phyloP scores from a whole-genome alignment of 1,140 invertebrate species.

The Scaptomyza hsui region DNA sequence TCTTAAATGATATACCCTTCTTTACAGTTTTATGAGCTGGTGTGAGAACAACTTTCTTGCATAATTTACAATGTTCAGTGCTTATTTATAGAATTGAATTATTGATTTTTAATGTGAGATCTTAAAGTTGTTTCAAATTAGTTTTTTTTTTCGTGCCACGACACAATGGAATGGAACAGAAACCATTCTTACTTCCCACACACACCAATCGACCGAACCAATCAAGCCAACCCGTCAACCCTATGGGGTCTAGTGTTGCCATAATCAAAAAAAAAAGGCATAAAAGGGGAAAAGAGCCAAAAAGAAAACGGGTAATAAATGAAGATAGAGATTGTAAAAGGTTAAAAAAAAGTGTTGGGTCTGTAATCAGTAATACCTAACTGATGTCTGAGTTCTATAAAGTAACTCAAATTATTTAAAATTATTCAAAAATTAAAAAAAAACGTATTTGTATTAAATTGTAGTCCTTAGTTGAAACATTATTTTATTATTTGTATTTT shows the following conservation, averaged over 20 bases:
- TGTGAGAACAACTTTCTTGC: constrained; percentile 30
- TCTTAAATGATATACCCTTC: neutral
- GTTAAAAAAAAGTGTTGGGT: too few relatives aligned
- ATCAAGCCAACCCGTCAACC: constrained; percentile 8
- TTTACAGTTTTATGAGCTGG: too few relatives aligned
- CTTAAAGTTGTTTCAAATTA: constrained; percentile 57
- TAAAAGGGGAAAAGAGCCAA: too few relatives aligned
- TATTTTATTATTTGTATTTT: too few relatives aligned
- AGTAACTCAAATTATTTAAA: too few relatives aligned
- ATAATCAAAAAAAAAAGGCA: too few relatives aligned
- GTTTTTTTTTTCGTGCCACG: constrained; percentile 26
- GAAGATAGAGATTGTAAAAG: too few relatives aligned
- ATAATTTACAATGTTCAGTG: constrained; percentile 57
- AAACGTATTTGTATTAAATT: too few relatives aligned
- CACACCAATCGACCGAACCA: constrained; percentile 7
- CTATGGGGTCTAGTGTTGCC: neutral
- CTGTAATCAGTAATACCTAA: too few relatives aligned
- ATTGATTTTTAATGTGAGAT: constrained; percentile 70
- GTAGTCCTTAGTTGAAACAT: too few relatives aligned
- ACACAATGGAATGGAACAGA: neutral
- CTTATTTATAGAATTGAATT: constrained; percentile 68
- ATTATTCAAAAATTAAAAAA: too few relatives aligned
- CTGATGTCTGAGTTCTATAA: too few relatives aligned
- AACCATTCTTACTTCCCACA: neutral
- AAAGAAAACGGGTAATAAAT: neutral